Base-by-base conservation (phyloP, 1,140 invertebrate species). In the Arctopsyche grandis region DNA sequence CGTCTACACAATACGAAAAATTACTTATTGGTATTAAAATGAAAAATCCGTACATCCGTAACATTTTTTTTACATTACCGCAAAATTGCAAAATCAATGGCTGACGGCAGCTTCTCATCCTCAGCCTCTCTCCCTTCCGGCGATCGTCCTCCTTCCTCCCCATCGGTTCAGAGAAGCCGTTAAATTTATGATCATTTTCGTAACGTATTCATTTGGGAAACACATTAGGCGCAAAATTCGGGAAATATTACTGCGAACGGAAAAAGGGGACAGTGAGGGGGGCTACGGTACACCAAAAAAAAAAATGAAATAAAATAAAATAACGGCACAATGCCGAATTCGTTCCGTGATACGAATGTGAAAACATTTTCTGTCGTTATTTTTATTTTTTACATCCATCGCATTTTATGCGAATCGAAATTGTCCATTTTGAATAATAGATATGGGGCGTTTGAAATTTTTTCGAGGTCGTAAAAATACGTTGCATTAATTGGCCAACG, bases 151-250 rank as follows among this genome's bases (percentile, higher is more conserved):
- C 29, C 29, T 7, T 38, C 29, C 29, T 7, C 29, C n/a, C n/a
- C n/a, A n/a, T n/a, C n/a, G n/a, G n/a, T 38, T 38, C 29, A 38
- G 29, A 52, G 48, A 16, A 1, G 16, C 56, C 56, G 56, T 60
- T 60, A 48, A 73, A 73, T 73, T 73, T 73, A 73, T 73, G 69
- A 44, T 44, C 19, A 38, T 48, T 73, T 73, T 48, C 69, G 69
- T 22, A 73, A 48, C 69, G 69, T 22, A 73, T 73, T 73, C 69
- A 73, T 73, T 73, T 48, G 69, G 19, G 69, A 73, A 43, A 73
- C 69, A 21, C 69, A 73, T 73, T 73, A 73, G 10, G 69, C 69
- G n/a, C 38, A 48, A 73, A 73, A 73, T 73, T 73, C n/a, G 38
- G 69, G 43, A 73, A 73, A 73, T 73, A 73, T 73, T 48, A 22